These are phyloP conservation scores for Atractosteus spatula DNA, from an alignment of 2,113 vertebrate genomes.

Conservation along the genomic window DNA sequence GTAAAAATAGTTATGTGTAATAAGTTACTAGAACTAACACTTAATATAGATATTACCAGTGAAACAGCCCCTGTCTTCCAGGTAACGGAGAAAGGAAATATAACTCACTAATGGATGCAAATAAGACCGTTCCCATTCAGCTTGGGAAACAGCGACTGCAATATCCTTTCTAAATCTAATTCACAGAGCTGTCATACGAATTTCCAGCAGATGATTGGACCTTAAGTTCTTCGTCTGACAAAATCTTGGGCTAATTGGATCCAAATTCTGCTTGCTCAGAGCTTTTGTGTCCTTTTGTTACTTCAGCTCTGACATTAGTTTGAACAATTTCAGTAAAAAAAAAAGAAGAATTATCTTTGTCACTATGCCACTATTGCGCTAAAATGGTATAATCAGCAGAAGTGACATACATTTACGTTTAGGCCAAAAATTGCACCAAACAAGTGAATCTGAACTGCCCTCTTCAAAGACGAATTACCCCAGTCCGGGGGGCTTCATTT, in stretches of 20 bases:
- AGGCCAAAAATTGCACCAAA: neutral
- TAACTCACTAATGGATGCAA: no score
- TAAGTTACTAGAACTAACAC: no score
- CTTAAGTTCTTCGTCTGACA: neutral
- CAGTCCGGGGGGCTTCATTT: neutral
- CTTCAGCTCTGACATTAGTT: neutral
- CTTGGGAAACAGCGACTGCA: no score
- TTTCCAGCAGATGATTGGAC: neutral
- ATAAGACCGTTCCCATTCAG: no score
- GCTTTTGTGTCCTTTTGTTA: neutral
- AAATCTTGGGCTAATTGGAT: neutral
- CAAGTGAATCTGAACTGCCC: neutral
- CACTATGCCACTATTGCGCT: neutral
- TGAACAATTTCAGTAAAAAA: neutral
- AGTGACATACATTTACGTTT: neutral
- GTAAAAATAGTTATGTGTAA: no score
- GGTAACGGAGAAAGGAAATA: no score
- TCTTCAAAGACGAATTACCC: neutral
- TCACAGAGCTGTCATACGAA: neutral
- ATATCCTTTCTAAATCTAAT: neutral
- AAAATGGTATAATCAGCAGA: constrained; percentile 1
- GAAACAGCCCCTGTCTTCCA: no score
- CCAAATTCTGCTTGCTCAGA: constrained; percentile 1
- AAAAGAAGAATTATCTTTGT: neutral
- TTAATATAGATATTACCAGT: no score